These are phyloP conservation scores for Sardina pilchardus DNA, from an alignment of 2,113 vertebrate genomes.

Conservation along the genomic window DNA sequence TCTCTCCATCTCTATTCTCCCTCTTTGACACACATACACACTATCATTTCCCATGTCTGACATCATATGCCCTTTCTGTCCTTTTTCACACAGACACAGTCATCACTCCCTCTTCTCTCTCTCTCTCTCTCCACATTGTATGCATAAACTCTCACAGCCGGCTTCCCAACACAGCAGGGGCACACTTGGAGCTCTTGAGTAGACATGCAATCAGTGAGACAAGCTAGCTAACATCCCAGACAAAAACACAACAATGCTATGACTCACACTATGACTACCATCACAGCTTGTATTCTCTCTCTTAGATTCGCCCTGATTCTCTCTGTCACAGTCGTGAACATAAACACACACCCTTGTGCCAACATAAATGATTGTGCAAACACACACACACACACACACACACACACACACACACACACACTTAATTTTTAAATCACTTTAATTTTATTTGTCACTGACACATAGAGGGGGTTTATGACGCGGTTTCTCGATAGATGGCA, in stretches of 20 bases:
- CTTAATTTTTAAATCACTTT: background rate
- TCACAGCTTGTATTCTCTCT: background rate
- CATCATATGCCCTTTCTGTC: background rate
- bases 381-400: background rate
- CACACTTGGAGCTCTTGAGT: background rate
- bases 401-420: background rate
- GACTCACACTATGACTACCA: background rate
- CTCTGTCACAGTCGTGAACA: background rate
- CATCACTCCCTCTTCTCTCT: background rate
- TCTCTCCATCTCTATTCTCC: background rate
- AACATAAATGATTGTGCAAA: too few species aligned
- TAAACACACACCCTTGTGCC: too few species aligned
- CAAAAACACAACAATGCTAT: background rate
- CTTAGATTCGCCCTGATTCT: background rate
- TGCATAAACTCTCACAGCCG: background rate
- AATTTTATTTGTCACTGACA: background rate
- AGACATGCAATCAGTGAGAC: background rate
- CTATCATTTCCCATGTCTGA: background rate
- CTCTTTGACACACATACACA: background rate
- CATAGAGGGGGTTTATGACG: background rate
- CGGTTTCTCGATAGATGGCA: constrained; percentile 19
- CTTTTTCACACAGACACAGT: background rate
- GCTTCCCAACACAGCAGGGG: background rate
- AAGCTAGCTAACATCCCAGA: background rate
- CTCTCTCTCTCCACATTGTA: background rate